Conservation (phyloP, 2,888 invertebrate species). For the Caenorhabditis doughertyi region DNA sequence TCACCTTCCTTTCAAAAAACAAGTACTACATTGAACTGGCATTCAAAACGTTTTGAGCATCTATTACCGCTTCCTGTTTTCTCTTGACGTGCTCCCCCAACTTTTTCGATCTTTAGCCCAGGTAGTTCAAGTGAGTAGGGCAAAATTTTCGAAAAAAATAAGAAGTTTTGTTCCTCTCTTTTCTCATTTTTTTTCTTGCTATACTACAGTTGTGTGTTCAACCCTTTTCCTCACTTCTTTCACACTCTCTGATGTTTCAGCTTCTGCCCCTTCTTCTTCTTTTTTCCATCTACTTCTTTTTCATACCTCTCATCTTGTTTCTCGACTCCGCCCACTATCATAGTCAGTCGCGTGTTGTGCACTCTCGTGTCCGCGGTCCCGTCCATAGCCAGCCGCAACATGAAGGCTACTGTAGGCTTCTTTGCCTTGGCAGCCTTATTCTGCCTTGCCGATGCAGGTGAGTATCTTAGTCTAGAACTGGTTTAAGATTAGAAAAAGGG, state of each 20-base stretch:
- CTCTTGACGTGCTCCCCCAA: constrained; percentile 18
- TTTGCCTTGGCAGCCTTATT: constrained; percentile 57
- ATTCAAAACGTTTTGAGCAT: constrained; percentile 47
- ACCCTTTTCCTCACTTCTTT: constrained; percentile 28
- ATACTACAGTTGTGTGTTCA: constrained; percentile 50
- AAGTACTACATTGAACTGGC: constrained; percentile 1
- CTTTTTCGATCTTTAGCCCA: constrained; percentile 47
- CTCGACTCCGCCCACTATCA: constrained; percentile 58
- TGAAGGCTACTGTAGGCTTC: constrained; percentile 64
- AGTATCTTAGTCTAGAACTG: constrained; percentile 34
- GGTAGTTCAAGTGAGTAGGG: neutral
- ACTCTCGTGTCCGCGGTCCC: constrained; percentile 58
- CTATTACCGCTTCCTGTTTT: constrained; percentile 44
- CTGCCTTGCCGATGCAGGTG: constrained; percentile 58
- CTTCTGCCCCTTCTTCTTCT: constrained; percentile 42
- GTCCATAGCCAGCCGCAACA: constrained; percentile 56
- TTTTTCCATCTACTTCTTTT: constrained; percentile 32
- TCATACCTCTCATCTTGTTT: constrained; percentile 48
- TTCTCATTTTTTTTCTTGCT: constrained; percentile 43
- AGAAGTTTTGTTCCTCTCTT: constrained; percentile 43
- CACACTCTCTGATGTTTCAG: constrained; percentile 50
- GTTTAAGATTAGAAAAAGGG: constrained; percentile 34
- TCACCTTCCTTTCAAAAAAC: neutral
- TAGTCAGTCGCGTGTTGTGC: constrained; percentile 60
- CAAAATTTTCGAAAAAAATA: constrained; percentile 17